These are phyloP conservation scores for Mastomys coucha DNA, from an alignment of 2,113 vertebrate species.

Conservation along the genomic window DNA sequence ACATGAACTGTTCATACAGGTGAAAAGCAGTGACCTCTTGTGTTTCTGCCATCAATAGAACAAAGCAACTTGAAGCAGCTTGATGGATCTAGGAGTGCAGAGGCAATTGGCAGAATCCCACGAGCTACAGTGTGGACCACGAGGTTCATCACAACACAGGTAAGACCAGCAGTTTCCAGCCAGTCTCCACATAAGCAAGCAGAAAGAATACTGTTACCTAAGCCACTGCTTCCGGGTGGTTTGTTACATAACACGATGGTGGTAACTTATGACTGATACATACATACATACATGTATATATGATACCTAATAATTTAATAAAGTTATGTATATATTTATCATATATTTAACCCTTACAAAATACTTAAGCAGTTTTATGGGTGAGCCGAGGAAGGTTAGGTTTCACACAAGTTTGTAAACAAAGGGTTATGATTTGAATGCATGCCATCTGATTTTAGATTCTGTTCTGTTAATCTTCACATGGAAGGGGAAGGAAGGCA, in stretches of 20 bases:
- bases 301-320: not conserved
- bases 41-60: not conserved
- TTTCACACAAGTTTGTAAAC: not conserved
- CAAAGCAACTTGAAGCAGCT: not conserved
- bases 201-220: not conserved
- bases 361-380: not conserved
- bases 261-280: not conserved
- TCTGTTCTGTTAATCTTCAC: not conserved
- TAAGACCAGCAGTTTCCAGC: not conserved
- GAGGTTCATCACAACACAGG: not conserved
- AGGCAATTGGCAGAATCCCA: accelerated
- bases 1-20: not conserved
- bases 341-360: not conserved
- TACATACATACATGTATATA: not conserved
- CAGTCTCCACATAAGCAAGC: not conserved
- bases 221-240: not conserved
- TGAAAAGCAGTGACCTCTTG: not conserved
- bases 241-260: not conserved
- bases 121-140: not conserved
- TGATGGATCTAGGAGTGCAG: not conserved
- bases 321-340: not conserved
- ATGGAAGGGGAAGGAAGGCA: not conserved
- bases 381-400: not conserved
- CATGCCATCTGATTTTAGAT: not conserved
- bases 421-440: not conserved